Conservation (phyloP, 2,113 vertebrate genomes). For the Elgaria multicarinata region DNA sequence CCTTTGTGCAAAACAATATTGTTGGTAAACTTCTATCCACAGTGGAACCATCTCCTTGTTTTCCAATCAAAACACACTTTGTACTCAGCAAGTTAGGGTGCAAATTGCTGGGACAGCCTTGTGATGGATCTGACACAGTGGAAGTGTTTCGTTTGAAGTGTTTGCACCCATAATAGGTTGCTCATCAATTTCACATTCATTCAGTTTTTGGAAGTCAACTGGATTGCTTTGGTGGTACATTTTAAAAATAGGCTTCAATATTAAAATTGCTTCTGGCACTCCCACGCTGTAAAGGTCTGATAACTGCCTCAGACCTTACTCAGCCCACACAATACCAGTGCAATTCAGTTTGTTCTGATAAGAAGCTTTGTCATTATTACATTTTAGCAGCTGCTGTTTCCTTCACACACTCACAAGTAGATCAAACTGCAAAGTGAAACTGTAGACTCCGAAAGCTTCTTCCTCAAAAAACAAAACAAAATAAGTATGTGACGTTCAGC, state of each 20-base stretch:
- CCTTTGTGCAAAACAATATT: slow-evolving; percentile 1
- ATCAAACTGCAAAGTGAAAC: slow-evolving; percentile 52
- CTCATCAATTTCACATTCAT: slow-evolving; percentile 36
- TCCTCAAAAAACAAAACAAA: slow-evolving; percentile 73
- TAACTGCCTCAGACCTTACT: slow-evolving; percentile 20
- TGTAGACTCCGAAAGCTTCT: slow-evolving; percentile 71
- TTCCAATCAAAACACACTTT: slow-evolving; percentile 45
- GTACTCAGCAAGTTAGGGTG: slow-evolving; percentile 28
- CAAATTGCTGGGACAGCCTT: slow-evolving; percentile 34
- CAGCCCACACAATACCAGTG: neutral
- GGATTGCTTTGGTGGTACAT: slow-evolving; percentile 40
- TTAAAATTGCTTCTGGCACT: neutral
- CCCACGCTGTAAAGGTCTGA: neutral
- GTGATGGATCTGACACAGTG: slow-evolving; percentile 30
- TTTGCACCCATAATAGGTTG: slow-evolving; percentile 26
- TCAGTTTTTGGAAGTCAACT: slow-evolving; percentile 11
- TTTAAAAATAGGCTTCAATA: slow-evolving; percentile 44
- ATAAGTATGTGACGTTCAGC: slow-evolving; percentile 41
- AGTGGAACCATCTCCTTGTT: slow-evolving; percentile 35
- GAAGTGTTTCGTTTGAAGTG: neutral
- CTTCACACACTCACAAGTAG: slow-evolving; percentile 56
- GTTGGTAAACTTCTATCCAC: slow-evolving; percentile 15
- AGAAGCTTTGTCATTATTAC: neutral
- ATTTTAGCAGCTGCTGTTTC: slow-evolving; percentile 7
- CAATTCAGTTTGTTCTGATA: slow-evolving; percentile 25